Evolutionary conservation across 2,797 vertebrate species (phyloP), one percentile per base, ranked within the genome.

Genomic region (Phoeniculus purpureus): DNA sequence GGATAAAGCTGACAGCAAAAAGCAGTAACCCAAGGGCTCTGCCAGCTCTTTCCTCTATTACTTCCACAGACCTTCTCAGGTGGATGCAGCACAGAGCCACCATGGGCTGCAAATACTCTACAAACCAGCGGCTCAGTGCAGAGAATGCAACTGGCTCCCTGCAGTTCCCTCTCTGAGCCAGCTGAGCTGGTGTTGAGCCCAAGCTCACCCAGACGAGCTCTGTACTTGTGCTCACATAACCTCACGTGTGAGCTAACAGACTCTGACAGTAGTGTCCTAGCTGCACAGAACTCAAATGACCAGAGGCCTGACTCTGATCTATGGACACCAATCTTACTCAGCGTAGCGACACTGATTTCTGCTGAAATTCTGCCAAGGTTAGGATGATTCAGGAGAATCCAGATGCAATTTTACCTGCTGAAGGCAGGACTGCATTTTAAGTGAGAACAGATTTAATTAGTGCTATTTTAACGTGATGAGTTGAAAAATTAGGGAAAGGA

Each of bases 401-500:
- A 80, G 78, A 55, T 68, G 85, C 82, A 68, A 67, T 86, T 95
- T 82, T 91, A 85, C 68, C 81, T 55, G 11, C 43, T 55, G 45
- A 77, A 87, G 25, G 55, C 84, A 89, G 75, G 85, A 13, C 85
- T 71, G 64, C 37, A 32, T 82, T 92, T 90, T 86, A 90, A 92
- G 71, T 0, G 2, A 77, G 65, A 85, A 59, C 51, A 85, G 52
- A 90, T 89, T 87, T 85, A 94, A 95, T 94, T 87, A 92, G 72
- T 18, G 45, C 31, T 89, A 51, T 87, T 87, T 85, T 68, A 90
- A 90, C 80, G n/a, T 9, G 51, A 92, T 66, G 65, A 88, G 82
- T 43, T 81, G 71, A 92, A 85, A 52, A 90, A 89, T 80, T 85
- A 85, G 51, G 31, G 40, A 82, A 80, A 23, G 40, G 25, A 25